Evolutionary conservation across 2,888 invertebrate species (phyloP), one percentile per base, ranked within the genome.

Genomic region (Spodoptera littoralis): DNA sequence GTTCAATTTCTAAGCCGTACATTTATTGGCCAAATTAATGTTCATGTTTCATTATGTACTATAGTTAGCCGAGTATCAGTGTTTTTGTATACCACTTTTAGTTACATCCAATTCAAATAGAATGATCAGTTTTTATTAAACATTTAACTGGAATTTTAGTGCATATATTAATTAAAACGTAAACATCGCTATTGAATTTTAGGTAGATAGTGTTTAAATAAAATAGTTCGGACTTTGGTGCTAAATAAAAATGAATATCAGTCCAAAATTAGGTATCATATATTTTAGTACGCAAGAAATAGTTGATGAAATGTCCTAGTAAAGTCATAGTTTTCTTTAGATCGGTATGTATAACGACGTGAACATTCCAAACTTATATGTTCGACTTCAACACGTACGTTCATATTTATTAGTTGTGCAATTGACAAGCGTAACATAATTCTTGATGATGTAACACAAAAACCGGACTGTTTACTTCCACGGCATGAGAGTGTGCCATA

Each of bases 221-320:
- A 85, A 88, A 90, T 90, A 89, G 87, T 86, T 89, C 88, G 87
- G 89, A 92, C 88, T 89, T 92, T 92, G 93, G 93, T 93, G 93
- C 93, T 93, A 93, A 88, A 85, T 86, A 83, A 83, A 85, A 81
- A 78, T 76, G 70, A 87, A 84, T 87, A 85, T 85, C 87, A 90
- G 90, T 90, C 90, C 88, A 88, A 88, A 83, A 82, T 80, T 85
- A 87, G 81, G 77, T 80, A 73, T 72, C 77, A 62, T 65, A 68
- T 64, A 70, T 70, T 72, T 72, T 77, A 79, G 65, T 76, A 69
- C 60, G 65, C 55, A 58, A 64, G 63, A 67, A 69, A 65, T 69
- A 73, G 56, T 66, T 67, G 54, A 63, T 67, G 65, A 50, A 63
- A 57, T 69, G 56, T 70, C 55, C 47, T 65, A 30, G 30, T 30